Base-by-base conservation (phyloP, 2,888 invertebrate species). In the Leptura quadrifasciata region DNA sequence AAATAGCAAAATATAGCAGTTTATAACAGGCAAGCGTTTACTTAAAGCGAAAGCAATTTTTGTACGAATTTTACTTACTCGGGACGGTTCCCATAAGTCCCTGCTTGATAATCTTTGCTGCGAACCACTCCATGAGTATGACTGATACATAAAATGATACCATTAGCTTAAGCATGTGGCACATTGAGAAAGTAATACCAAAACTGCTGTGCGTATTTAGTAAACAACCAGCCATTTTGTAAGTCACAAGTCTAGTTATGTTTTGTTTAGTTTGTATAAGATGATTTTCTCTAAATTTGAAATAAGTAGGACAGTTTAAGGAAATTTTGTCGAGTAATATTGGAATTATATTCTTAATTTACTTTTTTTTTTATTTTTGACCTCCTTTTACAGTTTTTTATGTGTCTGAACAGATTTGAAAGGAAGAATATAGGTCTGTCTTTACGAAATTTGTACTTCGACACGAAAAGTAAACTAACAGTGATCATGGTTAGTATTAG, bases 91-190 rank as follows among this genome's bases (percentile, higher is more conserved):
- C 92, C 92, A 92, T 85, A 90, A 83, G 84, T 93, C 92, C 87
- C 90, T 89, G 89, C 92, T 92, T 84, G 95, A 94, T 78, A 95
- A 91, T 58, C 96, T 93, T 85, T 93, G 93, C 85, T 94, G 94
- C 15, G 95, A 95, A 67, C 96, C 96, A 85, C 94, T 95, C 94
- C 96, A 95, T 76, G 96, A 96, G 86, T 94, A 94, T 83, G 94
- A 95, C 93, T 95, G 92, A 84, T 76, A 85, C 76, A 79, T 78
- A 83, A 82, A 78, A 83, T 79, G 76, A 80, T 54, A 55, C 65
- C 68, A 74, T 81, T 86, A 85, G 81, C 82, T 55, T 24, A 68
- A 76, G 61, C 72, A 71, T 24, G 71, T 71, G 61, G 71, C 61
- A 61, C 61, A 71, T 52, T 20, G 61, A 64, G 17, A 55, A n/a